Evolutionary conservation across 2,113 vertebrate genomes (phyloP).

Genomic region (Toxotes jaculatrix): DNA sequence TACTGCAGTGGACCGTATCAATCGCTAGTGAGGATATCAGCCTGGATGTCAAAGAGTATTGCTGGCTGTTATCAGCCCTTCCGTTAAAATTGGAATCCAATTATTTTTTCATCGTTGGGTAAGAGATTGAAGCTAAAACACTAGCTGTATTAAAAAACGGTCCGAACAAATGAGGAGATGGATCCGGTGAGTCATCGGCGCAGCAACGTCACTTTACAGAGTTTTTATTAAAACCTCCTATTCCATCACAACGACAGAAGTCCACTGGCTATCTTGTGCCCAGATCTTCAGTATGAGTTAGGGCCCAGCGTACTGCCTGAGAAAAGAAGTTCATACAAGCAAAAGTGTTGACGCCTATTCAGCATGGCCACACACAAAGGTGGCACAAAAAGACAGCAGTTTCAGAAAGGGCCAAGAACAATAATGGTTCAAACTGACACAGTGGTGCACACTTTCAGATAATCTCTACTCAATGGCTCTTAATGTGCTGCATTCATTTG

Average conservation of each 20-base stretch:
- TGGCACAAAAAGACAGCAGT: background rate
- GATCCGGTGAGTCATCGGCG: conserved; percentile 32
- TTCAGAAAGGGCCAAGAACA: background rate
- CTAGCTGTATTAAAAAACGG: conserved; percentile 10
- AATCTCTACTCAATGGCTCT: background rate
- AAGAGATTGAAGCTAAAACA: conserved; percentile 21
- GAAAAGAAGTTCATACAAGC: background rate
- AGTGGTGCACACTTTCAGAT: background rate
- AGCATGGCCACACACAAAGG: background rate
- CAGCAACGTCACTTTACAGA: conserved; percentile 25
- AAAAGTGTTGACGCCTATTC: background rate
- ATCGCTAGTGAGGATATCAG: conserved; percentile 39
- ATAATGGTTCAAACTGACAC: background rate
- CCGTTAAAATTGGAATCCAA: conserved; percentile 42
- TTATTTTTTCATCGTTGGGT: conserved; percentile 24
- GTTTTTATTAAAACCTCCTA: conserved; percentile 5
- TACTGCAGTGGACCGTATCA: conserved; percentile 15
- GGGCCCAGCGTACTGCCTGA: background rate
- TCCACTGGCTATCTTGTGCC: conserved; percentile 8
- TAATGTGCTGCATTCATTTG: background rate
- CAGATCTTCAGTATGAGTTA: conserved; percentile 5
- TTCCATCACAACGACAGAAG: conserved; percentile 15
- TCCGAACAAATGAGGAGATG: background rate
- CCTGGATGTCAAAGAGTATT: conserved; percentile 47
- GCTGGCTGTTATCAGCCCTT: conserved; percentile 37